Percentiles rank a stretch among this genome's conserved stretches.
phyloP scores from a whole-genome alignment of 2,113 vertebrate species.

The Philantomba maxwellii region DNA sequence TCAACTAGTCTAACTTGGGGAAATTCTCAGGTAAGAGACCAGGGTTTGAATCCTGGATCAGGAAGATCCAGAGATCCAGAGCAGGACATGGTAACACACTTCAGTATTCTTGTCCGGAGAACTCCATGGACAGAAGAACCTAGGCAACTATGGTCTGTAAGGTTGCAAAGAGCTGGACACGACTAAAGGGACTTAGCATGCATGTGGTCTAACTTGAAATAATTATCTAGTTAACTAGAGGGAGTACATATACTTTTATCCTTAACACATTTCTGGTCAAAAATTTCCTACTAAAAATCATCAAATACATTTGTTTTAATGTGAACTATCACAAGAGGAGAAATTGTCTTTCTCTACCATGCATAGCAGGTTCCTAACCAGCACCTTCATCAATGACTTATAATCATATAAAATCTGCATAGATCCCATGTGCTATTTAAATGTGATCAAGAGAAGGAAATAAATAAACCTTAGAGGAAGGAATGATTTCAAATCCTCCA shows the following conservation, averaged over 20 bases:
- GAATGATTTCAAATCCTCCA: background rate
- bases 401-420: background rate
- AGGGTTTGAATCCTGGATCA: background rate
- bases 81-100: background rate
- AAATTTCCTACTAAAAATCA: background rate
- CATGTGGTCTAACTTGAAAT: background rate
- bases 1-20: background rate
- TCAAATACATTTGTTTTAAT: background rate
- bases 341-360: background rate
- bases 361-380: background rate
- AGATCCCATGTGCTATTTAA: background rate
- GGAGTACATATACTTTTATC: background rate
- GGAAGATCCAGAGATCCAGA: background rate
- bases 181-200: background rate
- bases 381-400: background rate
- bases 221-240: background rate
- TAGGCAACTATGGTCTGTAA: background rate
- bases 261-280: background rate
- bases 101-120: background rate
- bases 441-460: background rate
- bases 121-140: background rate
- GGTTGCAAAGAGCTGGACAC: rapidly evolving
- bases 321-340: background rate
- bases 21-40: background rate
- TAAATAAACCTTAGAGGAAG: background rate